phyloP scores from a whole-genome alignment of 2,797 vertebrate species.

The Lerista edwardsae region DNA sequence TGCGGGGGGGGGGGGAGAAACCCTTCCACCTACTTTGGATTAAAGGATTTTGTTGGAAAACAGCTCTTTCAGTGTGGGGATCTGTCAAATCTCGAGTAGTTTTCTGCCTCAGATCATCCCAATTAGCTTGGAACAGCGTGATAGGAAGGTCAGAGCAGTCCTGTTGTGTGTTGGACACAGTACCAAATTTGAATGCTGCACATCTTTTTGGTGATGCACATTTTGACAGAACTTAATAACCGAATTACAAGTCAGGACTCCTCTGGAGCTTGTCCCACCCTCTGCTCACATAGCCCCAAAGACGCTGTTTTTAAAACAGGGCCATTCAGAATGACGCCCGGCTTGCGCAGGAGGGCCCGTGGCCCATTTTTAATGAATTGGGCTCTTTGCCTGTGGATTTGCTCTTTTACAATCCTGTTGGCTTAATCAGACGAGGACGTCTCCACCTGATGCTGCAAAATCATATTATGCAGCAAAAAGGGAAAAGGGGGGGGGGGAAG shows the following conservation, averaged over 20 bases:
- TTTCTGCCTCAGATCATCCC: conserved; percentile 63
- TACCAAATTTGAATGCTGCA: background rate
- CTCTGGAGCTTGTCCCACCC: background rate
- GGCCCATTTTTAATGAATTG: background rate
- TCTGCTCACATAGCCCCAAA: background rate
- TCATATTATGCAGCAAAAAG: background rate
- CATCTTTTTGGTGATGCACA: background rate
- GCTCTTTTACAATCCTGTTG: background rate
- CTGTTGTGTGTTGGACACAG: background rate
- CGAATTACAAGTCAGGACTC: conserved; percentile 16
- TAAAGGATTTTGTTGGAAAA: conserved; percentile 55
- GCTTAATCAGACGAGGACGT: background rate
- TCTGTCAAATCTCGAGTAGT: conserved; percentile 44
- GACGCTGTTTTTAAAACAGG: no score
- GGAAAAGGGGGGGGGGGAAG: background rate
- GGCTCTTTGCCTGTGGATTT: background rate
- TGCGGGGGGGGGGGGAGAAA: accelerated
- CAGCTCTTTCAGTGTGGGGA: conserved; percentile 37
- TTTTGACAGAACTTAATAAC: conserved; percentile 17
- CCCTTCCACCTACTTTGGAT: conserved; percentile 18
- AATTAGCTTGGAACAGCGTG: conserved; percentile 47
- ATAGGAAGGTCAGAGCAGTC: conserved; percentile 29
- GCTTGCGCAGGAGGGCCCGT: background rate
- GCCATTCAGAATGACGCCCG: background rate
- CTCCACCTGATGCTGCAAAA: background rate